These are phyloP conservation scores for Drosophila pseudotalamancana DNA, from an alignment of 2,888 invertebrate species.

Conservation along the genomic window DNA sequence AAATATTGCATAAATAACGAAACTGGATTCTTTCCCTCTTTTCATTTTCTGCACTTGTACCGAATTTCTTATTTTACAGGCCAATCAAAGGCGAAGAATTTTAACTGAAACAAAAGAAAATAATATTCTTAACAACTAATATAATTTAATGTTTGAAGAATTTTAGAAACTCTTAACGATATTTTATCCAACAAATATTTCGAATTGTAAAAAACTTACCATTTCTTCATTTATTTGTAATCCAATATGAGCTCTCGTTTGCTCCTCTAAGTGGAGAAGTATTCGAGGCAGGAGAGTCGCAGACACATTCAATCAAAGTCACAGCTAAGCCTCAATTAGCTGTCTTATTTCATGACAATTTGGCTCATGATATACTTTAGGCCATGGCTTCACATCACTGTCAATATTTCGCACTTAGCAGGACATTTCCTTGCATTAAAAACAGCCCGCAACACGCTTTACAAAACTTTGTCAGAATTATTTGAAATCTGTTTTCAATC, in stretches of 20 bases:
- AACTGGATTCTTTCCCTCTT: constrained; percentile 13
- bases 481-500: constrained; percentile 27
- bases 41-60: constrained; percentile 2
- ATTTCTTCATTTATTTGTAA: constrained; percentile 9
- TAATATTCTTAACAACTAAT: not conserved
- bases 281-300: not conserved
- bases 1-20: constrained; percentile 30
- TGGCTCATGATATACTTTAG: constrained; percentile 29
- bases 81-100: not conserved
- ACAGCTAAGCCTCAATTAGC: constrained; percentile 10
- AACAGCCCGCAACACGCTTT: constrained; percentile 24
- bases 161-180: no score
- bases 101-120: constrained; percentile 21
- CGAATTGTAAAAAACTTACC: constrained; percentile 18
- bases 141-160: no score
- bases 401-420: constrained; percentile 42
- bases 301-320: constrained; percentile 36
- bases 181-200: no score
- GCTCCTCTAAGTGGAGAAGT: constrained; percentile 3
- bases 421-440: constrained; percentile 15
- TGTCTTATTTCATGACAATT: constrained; percentile 20
- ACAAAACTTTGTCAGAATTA: constrained; percentile 21
- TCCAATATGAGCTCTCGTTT: constrained; percentile 22
- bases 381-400: constrained; percentile 51
- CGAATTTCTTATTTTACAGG: not conserved